Conservation (phyloP, 2,888 invertebrate genomes). For the Pristionchus entomophagus region DNA sequence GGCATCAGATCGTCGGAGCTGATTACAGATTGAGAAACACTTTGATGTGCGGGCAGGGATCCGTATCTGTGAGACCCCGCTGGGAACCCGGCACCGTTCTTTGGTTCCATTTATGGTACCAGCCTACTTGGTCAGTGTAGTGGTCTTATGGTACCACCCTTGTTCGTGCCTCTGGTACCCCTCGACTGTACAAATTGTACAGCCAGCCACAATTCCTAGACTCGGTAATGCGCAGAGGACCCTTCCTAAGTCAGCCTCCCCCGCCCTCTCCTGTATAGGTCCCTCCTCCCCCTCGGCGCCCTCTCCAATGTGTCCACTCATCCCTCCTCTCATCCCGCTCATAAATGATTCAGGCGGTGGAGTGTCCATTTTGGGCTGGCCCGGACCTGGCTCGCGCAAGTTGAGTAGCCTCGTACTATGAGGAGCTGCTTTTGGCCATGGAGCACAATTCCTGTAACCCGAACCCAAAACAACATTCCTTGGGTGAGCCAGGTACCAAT, state of each 20-base stretch:
- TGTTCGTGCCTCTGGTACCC: neutral
- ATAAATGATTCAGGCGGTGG: neutral
- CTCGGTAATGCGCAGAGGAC: neutral
- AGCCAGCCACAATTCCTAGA: neutral
- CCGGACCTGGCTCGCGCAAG: slow-evolving; percentile 19
- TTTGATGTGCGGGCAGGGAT: slow-evolving; percentile 28
- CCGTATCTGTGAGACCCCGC: slow-evolving; percentile 1
- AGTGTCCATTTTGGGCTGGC: slow-evolving; percentile 36
- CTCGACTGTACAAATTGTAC: neutral
- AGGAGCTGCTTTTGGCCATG: no score
- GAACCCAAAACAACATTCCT: no score
- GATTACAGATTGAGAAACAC: neutral
- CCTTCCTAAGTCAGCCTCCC: neutral
- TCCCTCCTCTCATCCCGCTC: neutral
- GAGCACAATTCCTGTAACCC: no score
- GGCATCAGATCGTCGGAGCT: neutral
- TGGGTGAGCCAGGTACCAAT: no score
- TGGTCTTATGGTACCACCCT: no score
- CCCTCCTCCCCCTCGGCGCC: neutral
- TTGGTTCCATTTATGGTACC: no score
- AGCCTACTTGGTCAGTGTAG: no score
- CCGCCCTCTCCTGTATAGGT: neutral
- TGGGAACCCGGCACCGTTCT: neutral
- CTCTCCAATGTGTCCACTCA: slow-evolving; percentile 16
- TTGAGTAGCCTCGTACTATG: neutral